These are phyloP conservation scores for Ctenomys sociabilis DNA, from an alignment of 2,113 vertebrate genomes.

Conservation along the genomic window DNA sequence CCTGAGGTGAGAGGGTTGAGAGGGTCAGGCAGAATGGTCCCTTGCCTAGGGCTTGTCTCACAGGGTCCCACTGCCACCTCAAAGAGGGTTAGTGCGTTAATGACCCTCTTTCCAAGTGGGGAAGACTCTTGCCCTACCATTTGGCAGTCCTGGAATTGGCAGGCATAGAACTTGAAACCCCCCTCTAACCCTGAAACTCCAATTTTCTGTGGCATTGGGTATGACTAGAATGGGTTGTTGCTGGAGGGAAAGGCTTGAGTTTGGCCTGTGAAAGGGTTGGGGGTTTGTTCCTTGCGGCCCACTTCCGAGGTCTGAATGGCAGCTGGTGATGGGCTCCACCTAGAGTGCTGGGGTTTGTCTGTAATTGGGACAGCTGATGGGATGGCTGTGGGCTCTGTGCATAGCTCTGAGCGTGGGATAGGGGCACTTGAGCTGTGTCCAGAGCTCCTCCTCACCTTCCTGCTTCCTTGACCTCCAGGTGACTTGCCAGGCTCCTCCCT, in stretches of 20 bases:
- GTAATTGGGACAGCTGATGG: neutral
- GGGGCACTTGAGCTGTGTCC: neutral
- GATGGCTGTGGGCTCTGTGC: neutral
- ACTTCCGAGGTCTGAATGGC: neutral
- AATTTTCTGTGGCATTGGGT: neutral
- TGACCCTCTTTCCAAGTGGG: neutral
- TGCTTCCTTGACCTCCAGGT: neutral
- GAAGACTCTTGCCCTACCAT: slow-evolving; percentile 1
- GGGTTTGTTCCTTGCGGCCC: neutral
- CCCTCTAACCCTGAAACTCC: neutral
- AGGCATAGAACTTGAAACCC: neutral
- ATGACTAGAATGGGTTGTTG: neutral
- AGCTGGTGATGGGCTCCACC: neutral
- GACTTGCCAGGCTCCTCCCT: neutral
- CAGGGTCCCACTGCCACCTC: neutral
- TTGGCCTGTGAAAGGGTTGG: slow-evolving; percentile 4
- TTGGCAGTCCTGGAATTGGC: neutral
- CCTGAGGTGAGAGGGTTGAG: neutral
- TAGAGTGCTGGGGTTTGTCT: neutral
- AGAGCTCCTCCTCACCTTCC: neutral
- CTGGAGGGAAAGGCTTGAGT: neutral
- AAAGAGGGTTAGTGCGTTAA: neutral
- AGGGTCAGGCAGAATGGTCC: neutral
- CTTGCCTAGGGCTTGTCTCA: neutral
- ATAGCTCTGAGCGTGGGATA: neutral